Base-by-base conservation (phyloP, 2,797 vertebrate genomes). In the Gallirallus australis region DNA sequence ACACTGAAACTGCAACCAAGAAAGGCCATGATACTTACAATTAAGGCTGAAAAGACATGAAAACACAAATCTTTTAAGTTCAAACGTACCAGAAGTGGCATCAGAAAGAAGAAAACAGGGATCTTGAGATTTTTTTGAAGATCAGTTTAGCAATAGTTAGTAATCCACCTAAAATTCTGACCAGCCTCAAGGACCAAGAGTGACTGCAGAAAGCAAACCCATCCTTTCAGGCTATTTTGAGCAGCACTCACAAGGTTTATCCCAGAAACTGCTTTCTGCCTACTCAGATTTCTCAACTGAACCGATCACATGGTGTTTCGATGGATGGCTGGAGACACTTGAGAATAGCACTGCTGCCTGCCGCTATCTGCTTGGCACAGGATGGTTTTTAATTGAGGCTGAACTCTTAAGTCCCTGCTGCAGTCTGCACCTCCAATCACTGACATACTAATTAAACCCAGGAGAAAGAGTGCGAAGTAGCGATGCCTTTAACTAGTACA, bases 241-340 rank as follows among this genome's bases (percentile, higher is more conserved):
- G 95, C 88, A 97, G 76, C 85, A 83, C 93, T 94, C 87, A 85
- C 82, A 96, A 91, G 87, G 93, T 95, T 96, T 96, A 94, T 56
- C 93, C 96, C 91, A 96, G 91, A 94, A 94, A 96, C 89, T 93
- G 96, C 94, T 94, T 96, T 96, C 94, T 96, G 94, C 95, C 96
- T 95, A 88, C 96, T 97, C 94, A 79, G 87, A 94, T 97, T 96
- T 96, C 96, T 95, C 95, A 88, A 40, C 82, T n/a, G 87, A 86
- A 81, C 11, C 0, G 3, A 93, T 94, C 95, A 94, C 93, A 93
- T 88, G 95, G 91, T 81, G 85, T 81, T 95, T 52, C 35, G 52
- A 61, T 65, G 85, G 87, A 78, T 94, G 75, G 92, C 87, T 70
- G 89, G 87, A 86, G 94, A 96, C 93, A 91, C 96, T 93, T 86